Evolutionary conservation across 1,140 invertebrate genomes (phyloP), one percentile per base, ranked within the genome.

Genomic region (Ylistrum balloti): DNA sequence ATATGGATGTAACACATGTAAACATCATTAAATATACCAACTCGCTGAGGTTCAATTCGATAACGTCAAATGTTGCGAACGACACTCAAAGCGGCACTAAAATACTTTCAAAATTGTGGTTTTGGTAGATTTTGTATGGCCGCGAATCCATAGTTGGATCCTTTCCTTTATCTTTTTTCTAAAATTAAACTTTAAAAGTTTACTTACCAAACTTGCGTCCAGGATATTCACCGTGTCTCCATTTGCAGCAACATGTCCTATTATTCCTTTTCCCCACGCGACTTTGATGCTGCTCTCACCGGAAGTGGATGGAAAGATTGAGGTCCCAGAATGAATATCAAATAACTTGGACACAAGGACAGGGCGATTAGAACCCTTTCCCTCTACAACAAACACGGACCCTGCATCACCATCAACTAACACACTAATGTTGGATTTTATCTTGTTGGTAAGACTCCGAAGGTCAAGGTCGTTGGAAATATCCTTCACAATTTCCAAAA

Each of bases 381-480:
- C 98, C 20, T 99, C 98, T 86, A 95, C 92, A 32, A 99, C 97
- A 96, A 99, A 99, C 93, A 99, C 96, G 0, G 98, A 99, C 33
- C 98, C 98, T 33, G 98, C 97, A 96, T 99, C 99, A 0, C 98
- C 98, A 94, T 98, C 98, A 88, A 99, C 97, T 11, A 99, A 96
- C 87, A 98, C 98, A 93, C 98, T 98, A 22, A 99, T 98, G 95
- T 99, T 99, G 96, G 99, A 98, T n/a, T 99, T 97, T 94, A 99
- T 99, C 96, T 99, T 99, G 96, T 99, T 98, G 95, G 98, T 99
- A 91, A 99, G 96, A 11, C 98, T 98, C 90, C 98, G 97, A 15
- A 99, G 98, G 94, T 99, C 98, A 93, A 99, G 96, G 95, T 99
- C 99, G 96, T 99, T 99, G 96, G 98, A 99, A 93, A 99, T 99